phyloP scores from a whole-genome alignment of 2,888 invertebrate species.

The Hydraecia micacea region DNA sequence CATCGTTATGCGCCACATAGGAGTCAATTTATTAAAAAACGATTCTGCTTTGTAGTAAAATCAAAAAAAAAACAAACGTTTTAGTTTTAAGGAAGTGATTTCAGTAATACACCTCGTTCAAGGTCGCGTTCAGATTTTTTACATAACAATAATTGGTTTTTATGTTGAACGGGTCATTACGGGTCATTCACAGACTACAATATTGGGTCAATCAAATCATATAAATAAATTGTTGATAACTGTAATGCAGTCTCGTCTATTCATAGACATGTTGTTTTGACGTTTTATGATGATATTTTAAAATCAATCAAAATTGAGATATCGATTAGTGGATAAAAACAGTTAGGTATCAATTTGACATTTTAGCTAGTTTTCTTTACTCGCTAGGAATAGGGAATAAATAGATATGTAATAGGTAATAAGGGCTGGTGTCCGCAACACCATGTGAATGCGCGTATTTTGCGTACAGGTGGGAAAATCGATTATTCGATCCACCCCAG shows the following conservation, averaged over 20 bases:
- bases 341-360: conserved; percentile 1
- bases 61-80: conserved; percentile 60
- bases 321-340: conserved; percentile 12
- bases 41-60: conserved; percentile 38
- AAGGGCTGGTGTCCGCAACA: too few relatives aligned
- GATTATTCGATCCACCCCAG: too few relatives aligned
- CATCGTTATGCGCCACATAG: conserved; percentile 21
- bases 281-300: background rate
- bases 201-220: conserved; percentile 40
- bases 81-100: conserved; percentile 68
- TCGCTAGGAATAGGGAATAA: background rate
- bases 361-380: conserved; percentile 1
- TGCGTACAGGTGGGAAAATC: too few relatives aligned
- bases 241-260: conserved; percentile 29
- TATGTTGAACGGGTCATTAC: conserved; percentile 28
- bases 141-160: conserved; percentile 63
- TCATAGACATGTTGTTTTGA: conserved; percentile 33
- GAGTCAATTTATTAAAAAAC: conserved; percentile 52
- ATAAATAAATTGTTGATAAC: conserved; percentile 35
- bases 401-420: too few relatives aligned
- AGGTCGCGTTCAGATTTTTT: conserved; percentile 45
- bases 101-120: conserved; percentile 59
- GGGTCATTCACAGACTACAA: conserved; percentile 23
- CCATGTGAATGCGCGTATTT: too few relatives aligned
- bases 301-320: conserved; percentile 25